Percentiles rank a stretch among this genome's conserved stretches.
phyloP scores from a whole-genome alignment of 2,113 vertebrate genomes.

The Cinclus mexicanus region DNA sequence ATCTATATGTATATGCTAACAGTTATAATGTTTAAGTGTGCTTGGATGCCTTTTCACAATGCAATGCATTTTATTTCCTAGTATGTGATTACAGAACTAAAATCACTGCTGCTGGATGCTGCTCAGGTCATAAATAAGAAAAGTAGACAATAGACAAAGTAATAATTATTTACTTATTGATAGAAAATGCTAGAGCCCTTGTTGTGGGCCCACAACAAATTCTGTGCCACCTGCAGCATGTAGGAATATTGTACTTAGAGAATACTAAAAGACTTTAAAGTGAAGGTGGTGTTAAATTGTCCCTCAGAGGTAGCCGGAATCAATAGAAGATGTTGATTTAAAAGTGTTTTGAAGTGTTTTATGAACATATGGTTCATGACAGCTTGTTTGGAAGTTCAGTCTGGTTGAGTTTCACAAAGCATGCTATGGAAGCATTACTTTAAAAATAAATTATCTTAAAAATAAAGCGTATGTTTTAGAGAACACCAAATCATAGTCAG shows the following conservation, averaged over 20 bases:
- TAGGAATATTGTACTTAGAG: neutral
- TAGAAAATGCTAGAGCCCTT: neutral
- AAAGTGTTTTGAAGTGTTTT: neutral
- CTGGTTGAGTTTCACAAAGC: neutral
- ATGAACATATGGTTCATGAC: neutral
- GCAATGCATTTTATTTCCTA: neutral
- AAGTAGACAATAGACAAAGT: neutral
- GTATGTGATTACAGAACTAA: neutral
- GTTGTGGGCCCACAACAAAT: neutral
- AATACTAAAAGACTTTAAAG: neutral
- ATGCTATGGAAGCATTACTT: neutral
- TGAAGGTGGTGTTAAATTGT: neutral
- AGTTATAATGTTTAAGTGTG: neutral
- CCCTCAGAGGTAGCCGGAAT: neutral
- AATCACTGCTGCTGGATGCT: neutral
- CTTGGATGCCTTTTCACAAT: neutral
- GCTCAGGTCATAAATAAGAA: neutral
- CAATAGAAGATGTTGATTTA: neutral
- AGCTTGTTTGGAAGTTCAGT: neutral
- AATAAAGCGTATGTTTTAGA: neutral
- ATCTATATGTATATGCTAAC: too few species aligned
- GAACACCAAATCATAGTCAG: neutral
- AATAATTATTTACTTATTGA: neutral
- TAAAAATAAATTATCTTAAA: neutral
- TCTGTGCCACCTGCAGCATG: neutral